Base-by-base conservation (phyloP, 2,888 invertebrate species). In the Poecilus cupreus region DNA sequence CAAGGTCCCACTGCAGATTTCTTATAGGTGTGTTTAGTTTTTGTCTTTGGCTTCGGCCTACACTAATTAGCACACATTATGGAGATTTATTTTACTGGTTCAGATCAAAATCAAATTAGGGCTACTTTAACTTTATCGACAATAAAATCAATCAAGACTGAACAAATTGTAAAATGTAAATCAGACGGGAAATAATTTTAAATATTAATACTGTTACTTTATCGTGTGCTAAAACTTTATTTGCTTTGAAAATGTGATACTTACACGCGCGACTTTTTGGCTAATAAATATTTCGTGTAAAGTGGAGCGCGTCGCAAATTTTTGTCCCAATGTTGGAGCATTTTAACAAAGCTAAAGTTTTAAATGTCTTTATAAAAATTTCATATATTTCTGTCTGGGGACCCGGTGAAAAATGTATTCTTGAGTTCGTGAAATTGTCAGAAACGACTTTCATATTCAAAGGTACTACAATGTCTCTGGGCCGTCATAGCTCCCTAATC, bases 21-120 rank as follows among this genome's bases (percentile, higher is more conserved):
- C 75, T 75, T 75, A 74, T 75, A 75, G 75, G 75, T 51, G 51
- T 32, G 22, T 75, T 75, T 75, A 51, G 75, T 75, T 75, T 75
- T 75, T 75, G 72, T 72, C 46, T 6, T n/a, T 11, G 32, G 18
- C n/a, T 16, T 75, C 18, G 13, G 64, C 22, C 13, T 26, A 75
- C 49, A 32, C 32, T 75, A 75, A 75, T 75, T 75, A 75, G 26
- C 10, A 49, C 49, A 24, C 51, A 75, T 75, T 75, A 75, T 75
- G 75, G 54, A 32, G 24, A 75, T 75, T 51, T 75, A 75, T 75
- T 51, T 51, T 51, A 26, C 18, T 32, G 51, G 22, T n/a, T 10
- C 64, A 16, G 46, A 72, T 43, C 16, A 46, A 32, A 22, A 46
- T 46, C 46, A 46, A 46, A 72, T 46, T 72, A 22, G 37, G 32